Evolutionary conservation across 64 coral and sea anemone genomes (phyloP).

Genomic region (Dendrophyllia cribrosa): DNA sequence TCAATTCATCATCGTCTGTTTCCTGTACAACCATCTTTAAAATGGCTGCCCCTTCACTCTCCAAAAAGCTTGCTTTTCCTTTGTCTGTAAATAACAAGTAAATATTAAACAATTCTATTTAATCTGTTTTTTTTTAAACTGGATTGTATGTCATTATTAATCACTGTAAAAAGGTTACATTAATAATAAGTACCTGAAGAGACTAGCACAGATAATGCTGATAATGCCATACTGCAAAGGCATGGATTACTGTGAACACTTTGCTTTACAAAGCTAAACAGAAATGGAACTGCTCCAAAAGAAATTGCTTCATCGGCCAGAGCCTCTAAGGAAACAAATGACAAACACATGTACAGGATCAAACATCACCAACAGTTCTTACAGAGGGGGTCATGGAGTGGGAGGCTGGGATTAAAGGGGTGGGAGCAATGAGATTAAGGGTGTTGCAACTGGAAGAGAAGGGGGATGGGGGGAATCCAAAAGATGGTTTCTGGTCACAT

Average conservation of each 20-base stretch:
- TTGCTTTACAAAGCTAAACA: conserved; percentile 67
- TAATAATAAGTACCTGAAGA: conserved; percentile 53
- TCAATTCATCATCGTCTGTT: conserved; percentile 78
- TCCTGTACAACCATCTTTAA: conserved; percentile 61
- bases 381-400: no score
- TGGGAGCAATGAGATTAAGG: no score
- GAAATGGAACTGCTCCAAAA: conserved; percentile 61
- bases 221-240: conserved; percentile 78
- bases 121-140: no score
- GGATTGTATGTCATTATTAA: no score
- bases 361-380: not conserved
- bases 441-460: no score
- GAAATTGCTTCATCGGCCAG: conserved; percentile 58
- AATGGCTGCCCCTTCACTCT: conserved; percentile 69
- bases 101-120: no score
- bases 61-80: conserved; percentile 79
- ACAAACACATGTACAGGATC: not conserved
- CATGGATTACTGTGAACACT: conserved; percentile 64
- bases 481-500: no score
- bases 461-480: no score
- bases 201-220: conserved; percentile 76
- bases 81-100: conserved; percentile 49
- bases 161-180: no score
- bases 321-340: conserved; percentile 31
- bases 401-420: no score